Evolutionary conservation across 2,888 invertebrate genomes (phyloP), one percentile per base, ranked within the genome.

Genomic region (Ectemnius continuus): DNA sequence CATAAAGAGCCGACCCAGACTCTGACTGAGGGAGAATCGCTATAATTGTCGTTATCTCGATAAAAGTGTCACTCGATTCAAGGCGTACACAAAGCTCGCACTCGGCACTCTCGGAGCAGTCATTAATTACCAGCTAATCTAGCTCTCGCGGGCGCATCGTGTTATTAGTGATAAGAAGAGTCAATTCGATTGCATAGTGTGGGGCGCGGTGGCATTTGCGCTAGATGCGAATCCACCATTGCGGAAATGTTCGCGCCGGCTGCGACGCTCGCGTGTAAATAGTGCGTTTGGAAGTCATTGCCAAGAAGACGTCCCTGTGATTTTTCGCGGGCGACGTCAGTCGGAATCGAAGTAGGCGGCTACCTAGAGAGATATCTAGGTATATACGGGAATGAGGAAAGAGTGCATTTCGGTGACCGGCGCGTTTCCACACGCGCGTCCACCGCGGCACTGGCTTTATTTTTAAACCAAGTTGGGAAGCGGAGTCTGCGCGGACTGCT

Each of bases 121-220:
- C 78, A 76, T 80, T 84, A 81, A 82, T 76, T 72, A 74, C 70
- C 47, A 52, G 64, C 65, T 80, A 78, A 83, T 83, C 76, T 78
- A 61, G 60, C 75, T 60, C 61, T 72, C 66, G 46, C 62, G 45
- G 63, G 62, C 64, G 70, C 76, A 71, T 78, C 75, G 77, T 64
- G 67, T 73, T 77, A 77, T 70, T 69, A 61, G 60, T 60, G 77
- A 78, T 78, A 83, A 79, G 70, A 72, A 68, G 36, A 57, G 36
- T 36, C 36, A 36, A 36, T 36, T 36, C 76, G 74, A 76, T 76
- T 75, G 75, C 71, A 75, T 71, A 61, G 70, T 23, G 3, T 2
- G 2, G 23, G 3, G 23, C 23, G 65, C 59, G 45, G 57, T 64
- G 56, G 56, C 48, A 8, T 59, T 76, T 57, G 64, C 78, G 72